These are phyloP conservation scores for Hydrochoerus hydrochaeris DNA, from an alignment of 2,113 vertebrate species.

Conservation along the genomic window DNA sequence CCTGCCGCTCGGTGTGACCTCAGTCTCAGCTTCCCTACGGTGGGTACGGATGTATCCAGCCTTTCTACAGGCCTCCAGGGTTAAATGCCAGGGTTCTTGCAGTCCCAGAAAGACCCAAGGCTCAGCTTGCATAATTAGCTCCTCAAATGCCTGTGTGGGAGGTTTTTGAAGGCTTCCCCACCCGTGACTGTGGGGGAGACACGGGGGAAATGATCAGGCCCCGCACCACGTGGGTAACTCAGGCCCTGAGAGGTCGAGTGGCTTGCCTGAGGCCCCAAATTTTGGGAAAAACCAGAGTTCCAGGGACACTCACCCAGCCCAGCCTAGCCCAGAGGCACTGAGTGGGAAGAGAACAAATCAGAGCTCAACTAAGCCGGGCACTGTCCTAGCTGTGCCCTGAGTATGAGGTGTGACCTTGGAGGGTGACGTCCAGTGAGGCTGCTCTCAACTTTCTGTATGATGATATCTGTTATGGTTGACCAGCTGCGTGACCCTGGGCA, in stretches of 20 bases:
- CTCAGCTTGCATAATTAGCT: background rate
- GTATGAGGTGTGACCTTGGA: fast-evolving
- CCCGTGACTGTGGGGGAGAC: fast-evolving
- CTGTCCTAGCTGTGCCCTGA: fast-evolving
- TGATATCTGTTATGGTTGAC: background rate
- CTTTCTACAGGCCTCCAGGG: fast-evolving
- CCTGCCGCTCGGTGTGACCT: background rate
- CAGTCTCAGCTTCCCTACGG: background rate
- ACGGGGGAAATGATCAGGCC: background rate
- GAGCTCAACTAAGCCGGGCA: fast-evolving
- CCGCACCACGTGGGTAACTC: background rate
- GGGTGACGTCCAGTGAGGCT: background rate
- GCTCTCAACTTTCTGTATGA: background rate
- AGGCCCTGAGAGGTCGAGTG: fast-evolving
- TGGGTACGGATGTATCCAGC: background rate
- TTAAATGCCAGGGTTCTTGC: background rate
- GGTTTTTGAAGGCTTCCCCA: background rate
- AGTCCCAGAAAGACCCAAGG: background rate
- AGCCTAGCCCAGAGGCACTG: background rate
- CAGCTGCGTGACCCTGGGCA: background rate
- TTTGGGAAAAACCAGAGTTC: background rate
- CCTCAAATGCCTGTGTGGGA: fast-evolving
- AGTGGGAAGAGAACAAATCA: background rate
- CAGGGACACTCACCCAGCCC: fast-evolving
- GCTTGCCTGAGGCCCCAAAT: background rate